phyloP scores from a whole-genome alignment of 2,797 vertebrate genomes.

The Xenops minutus region DNA sequence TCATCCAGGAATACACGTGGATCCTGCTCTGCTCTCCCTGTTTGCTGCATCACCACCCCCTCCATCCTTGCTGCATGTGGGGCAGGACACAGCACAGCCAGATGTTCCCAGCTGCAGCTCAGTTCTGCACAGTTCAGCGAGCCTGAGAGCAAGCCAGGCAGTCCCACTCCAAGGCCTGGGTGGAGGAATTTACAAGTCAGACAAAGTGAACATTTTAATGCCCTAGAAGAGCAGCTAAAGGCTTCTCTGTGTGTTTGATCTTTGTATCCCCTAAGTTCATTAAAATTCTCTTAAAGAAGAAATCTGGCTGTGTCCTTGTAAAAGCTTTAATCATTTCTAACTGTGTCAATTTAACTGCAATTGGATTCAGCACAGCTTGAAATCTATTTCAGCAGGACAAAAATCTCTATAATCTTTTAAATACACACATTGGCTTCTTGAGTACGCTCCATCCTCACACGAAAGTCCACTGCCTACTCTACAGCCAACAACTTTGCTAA shows the following conservation, averaged over 20 bases:
- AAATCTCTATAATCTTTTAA: background rate
- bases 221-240: background rate
- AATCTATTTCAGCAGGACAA: background rate
- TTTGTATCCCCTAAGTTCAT: background rate
- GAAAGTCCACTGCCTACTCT: background rate
- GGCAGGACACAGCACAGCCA: background rate
- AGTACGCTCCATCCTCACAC: background rate
- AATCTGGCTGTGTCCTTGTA: background rate
- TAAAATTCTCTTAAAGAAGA: background rate
- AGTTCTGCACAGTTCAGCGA: background rate
- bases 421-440: background rate
- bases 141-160: background rate
- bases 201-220: accelerated
- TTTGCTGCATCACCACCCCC: background rate
- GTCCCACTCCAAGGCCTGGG: background rate
- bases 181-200: background rate
- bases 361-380: background rate
- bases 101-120: background rate
- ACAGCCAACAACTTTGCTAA: background rate
- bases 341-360: background rate
- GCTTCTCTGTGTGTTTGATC: background rate
- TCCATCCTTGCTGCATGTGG: accelerated
- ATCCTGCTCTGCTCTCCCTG: background rate
- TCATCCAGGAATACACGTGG: accelerated
- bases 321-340: background rate